Evolutionary conservation across 30 jellyfish, hydroid and myxozoan species (phyloP).

Genomic region (Calvadosia cruxmelitensis): DNA sequence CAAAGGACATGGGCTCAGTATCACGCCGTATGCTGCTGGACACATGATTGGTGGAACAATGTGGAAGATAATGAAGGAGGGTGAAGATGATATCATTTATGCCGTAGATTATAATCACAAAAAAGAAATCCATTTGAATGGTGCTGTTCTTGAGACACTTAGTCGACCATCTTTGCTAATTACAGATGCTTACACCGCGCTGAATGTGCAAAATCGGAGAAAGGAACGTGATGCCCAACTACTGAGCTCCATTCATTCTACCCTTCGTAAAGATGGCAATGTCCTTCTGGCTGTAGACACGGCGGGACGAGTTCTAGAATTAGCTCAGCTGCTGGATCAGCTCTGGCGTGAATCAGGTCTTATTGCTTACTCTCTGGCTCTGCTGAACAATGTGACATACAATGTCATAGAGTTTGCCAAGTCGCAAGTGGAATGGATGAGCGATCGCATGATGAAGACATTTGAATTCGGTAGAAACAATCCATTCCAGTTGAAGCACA

Average conservation of each 20-base stretch:
- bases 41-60: constrained; percentile 99
- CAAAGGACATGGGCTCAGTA: constrained; percentile 93
- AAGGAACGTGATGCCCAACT: constrained; percentile 84
- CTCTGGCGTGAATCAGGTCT: constrained; percentile 95
- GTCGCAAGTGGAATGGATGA: constrained; percentile 98
- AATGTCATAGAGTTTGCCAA: constrained; percentile 91
- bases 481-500: constrained; percentile 82
- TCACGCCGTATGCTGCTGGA: constrained; percentile 98
- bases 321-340: constrained; percentile 82
- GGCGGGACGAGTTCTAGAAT: constrained; percentile 90
- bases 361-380: constrained; percentile 71
- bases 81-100: constrained; percentile 93
- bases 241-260: constrained; percentile 63
- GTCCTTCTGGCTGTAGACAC: constrained; percentile 90
- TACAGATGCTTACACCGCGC: constrained; percentile 82
- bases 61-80: constrained; percentile 99
- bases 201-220: constrained; percentile 72
- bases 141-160: constrained; percentile 91
- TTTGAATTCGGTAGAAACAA: constrained; percentile 76
- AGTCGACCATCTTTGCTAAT: constrained; percentile 87
- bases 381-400: constrained; percentile 77
- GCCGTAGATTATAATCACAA: constrained; percentile 96
- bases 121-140: constrained; percentile 91
- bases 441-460: constrained; percentile 93
- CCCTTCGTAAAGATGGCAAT: constrained; percentile 88